A percentile compares a stretch with the other conserved stretches of the same genome.
Conservation (phyloP, 1,140 invertebrate genomes). For the Mizuhopecten yessoensis region DNA sequence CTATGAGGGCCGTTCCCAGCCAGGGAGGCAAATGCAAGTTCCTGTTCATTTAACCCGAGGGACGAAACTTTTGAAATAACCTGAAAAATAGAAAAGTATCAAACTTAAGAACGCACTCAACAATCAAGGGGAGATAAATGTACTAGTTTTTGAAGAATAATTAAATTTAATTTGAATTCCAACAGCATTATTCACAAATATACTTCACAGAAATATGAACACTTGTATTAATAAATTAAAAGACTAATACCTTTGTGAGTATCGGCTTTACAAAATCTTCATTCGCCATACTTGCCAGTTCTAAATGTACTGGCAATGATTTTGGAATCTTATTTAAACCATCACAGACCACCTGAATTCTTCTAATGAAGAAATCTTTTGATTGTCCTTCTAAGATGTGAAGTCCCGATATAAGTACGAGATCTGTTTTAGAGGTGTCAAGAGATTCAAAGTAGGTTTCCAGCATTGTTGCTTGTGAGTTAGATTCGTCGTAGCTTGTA, state of each 20-base stretch:
- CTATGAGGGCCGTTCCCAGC: slow-evolving; percentile 81
- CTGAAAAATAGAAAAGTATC: slow-evolving; percentile 71
- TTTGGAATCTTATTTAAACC: slow-evolving; percentile 77
- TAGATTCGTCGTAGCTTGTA: slow-evolving; percentile 83
- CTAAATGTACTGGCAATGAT: slow-evolving; percentile 82
- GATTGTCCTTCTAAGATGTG: slow-evolving; percentile 83
- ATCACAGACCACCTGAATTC: slow-evolving; percentile 76
- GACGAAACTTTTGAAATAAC: slow-evolving; percentile 82
- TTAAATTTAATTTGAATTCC: too few relatives aligned
- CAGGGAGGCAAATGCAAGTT: slow-evolving; percentile 82
- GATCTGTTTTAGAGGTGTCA: slow-evolving; percentile 77
- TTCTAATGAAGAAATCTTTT: slow-evolving; percentile 78
- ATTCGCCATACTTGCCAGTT: slow-evolving; percentile 84
- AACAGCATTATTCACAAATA: too few relatives aligned
- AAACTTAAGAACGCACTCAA: too few relatives aligned
- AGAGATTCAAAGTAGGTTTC: slow-evolving; percentile 83
- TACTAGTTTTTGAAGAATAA: too few relatives aligned
- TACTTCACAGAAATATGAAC: too few relatives aligned
- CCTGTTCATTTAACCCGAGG: slow-evolving; percentile 84
- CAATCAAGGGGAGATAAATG: too few relatives aligned
- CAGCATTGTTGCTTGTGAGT: slow-evolving; percentile 78
- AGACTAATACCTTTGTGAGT: slow-evolving; percentile 80
- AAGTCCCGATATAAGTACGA: slow-evolving; percentile 84
- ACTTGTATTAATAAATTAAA: background rate
- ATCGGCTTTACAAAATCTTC: slow-evolving; percentile 78